Base-by-base conservation (phyloP, 2,888 invertebrate species). In the Ischnus inquisitorius region DNA sequence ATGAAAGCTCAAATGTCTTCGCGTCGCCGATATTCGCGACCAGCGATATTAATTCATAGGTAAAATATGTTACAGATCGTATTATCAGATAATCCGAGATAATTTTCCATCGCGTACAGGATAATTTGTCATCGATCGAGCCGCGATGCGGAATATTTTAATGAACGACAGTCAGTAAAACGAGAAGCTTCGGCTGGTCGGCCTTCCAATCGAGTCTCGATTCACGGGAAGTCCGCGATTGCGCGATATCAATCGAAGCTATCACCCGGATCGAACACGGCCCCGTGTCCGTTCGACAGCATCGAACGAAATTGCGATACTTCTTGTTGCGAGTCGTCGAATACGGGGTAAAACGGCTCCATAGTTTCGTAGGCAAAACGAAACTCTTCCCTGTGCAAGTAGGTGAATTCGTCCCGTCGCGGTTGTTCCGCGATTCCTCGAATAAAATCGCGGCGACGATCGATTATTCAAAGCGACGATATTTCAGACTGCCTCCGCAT, bases 101-200 rank as follows among this genome's bases (percentile, higher is more conserved):
- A 34, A 57, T 79, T 74, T 79, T 79, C 71, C 51, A 76, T 77
- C 60, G 80, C 60, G 62, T 65, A 71, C 48, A 16, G 79, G 69
- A 79, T 83, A 79, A 77, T 83, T 83, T 80, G 83, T 83, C 83
- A 80, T 72, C 60, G 67, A 34, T 25, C 51, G 22, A 54, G 14
- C 16, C 16, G 0, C 46, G 16, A 14, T 51, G 10, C 19, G 19
- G 22, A 28, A 43, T 48, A 72, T 46, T 83, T 77, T 76, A 72
- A 67, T 64, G 67, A 76, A 76, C 67, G 67, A 48, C 62, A 78
- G 57, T 69, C 48, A 5, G 78, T 39, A 28, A 57, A 48, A 46
- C 74, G 43, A 22, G 16, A n/a, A 12, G 34, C 8, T 6, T 1
- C 43, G 67, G 25, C 6, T 12, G 22, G 14, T n/a, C 65, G 69